phyloP scores from a whole-genome alignment of 2,113 vertebrate species.

The Lophius piscatorius region DNA sequence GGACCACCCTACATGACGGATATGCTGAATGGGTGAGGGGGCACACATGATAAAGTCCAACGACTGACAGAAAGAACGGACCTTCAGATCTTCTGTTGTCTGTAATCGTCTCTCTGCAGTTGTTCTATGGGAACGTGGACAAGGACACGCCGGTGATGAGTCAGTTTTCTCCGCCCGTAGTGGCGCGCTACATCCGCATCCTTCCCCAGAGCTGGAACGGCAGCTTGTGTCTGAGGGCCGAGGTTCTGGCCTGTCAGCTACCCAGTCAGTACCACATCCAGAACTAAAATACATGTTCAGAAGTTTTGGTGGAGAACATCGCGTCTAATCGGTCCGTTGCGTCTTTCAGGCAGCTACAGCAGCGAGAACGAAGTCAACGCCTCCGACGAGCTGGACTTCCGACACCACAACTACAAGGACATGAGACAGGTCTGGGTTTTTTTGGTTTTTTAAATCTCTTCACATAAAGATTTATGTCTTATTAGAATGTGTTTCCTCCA shows the following conservation, averaged over 20 bases:
- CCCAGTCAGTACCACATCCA: conserved; percentile 80
- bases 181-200: conserved; percentile 91
- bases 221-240: conserved; percentile 90
- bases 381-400: conserved; percentile 90
- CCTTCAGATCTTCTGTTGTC: background rate
- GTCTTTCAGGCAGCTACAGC: conserved; percentile 64
- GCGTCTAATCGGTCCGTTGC: background rate
- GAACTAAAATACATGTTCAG: no score
- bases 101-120: conserved; percentile 67
- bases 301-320: no score
- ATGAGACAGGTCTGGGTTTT: conserved; percentile 89
- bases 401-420: conserved; percentile 93
- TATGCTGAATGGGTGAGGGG: conserved; percentile 92
- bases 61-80: no score
- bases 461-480: background rate
- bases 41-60: no score
- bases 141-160: conserved; percentile 91
- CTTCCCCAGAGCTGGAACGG: conserved; percentile 96
- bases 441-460: no score
- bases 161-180: conserved; percentile 83
- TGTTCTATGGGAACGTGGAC: conserved; percentile 93
- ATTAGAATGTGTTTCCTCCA: conserved; percentile 50
- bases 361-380: conserved; percentile 79
- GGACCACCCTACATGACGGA: conserved; percentile 89
- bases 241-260: conserved; percentile 91